Conservation (phyloP, 2,113 vertebrate genomes). For the Spea bombifrons region DNA sequence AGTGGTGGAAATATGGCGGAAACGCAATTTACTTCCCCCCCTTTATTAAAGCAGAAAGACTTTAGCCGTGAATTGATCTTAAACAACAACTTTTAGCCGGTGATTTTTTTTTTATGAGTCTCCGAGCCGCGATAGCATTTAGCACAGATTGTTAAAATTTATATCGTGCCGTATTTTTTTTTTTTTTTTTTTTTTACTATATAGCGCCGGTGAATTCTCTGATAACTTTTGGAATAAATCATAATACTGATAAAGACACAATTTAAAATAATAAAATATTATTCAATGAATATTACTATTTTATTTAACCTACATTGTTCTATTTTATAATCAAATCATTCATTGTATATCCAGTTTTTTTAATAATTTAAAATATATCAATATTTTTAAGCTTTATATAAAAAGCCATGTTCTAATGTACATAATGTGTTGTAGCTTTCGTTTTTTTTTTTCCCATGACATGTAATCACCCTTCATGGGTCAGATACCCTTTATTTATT, state of each 20-base stretch:
- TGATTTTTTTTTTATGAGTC: too few relatives aligned
- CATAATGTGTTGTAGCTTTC: background rate
- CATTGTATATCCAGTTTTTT: background rate
- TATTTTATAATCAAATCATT: background rate
- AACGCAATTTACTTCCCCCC: background rate
- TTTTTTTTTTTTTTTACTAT: too few relatives aligned
- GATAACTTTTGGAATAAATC: too few relatives aligned
- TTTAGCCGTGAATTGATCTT: too few relatives aligned
- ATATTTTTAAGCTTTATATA: background rate
- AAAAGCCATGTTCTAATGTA: background rate
- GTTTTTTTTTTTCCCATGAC: slow-evolving; percentile 62
- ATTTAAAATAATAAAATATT: too few relatives aligned
- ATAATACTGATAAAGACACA: too few relatives aligned
- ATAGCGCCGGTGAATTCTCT: too few relatives aligned
- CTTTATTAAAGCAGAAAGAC: background rate
- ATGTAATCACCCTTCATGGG: slow-evolving; percentile 71
- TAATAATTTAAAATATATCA: background rate
- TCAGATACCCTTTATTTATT: slow-evolving; percentile 68
- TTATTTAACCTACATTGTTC: background rate
- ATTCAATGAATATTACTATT: background rate
- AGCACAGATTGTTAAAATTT: too few relatives aligned
- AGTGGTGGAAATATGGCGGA: too few relatives aligned
- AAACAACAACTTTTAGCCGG: too few relatives aligned
- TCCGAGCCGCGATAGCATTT: too few relatives aligned
- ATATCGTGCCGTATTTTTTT: too few relatives aligned